phyloP scores from a whole-genome alignment of 2,797 vertebrate genomes.

The Muraenolepis orangiensis region DNA sequence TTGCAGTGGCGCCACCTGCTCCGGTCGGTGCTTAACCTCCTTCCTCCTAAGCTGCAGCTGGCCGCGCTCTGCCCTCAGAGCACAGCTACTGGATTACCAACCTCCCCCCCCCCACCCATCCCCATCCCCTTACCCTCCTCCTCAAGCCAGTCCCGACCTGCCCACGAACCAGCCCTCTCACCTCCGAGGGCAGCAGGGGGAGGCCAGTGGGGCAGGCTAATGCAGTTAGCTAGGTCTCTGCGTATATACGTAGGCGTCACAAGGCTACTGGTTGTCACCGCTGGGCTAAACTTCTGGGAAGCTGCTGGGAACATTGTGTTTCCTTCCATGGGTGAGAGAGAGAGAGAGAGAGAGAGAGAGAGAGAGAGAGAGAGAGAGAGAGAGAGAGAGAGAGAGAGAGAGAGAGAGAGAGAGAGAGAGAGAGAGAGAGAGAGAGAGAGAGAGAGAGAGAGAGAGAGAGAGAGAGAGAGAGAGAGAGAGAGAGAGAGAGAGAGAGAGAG shows the following conservation, averaged over 20 bases:
- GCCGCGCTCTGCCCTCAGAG: conserved; percentile 37
- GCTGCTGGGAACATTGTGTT: no score
- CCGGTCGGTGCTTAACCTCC: conserved; percentile 35
- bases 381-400: no score
- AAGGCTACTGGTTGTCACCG: no score
- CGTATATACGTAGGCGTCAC: not conserved
- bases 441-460: no score
- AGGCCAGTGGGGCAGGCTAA: not conserved
- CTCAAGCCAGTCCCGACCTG: conserved; percentile 28
- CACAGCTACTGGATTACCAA: conserved; percentile 53
- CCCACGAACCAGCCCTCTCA: conserved; percentile 13
- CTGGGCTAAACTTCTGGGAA: not conserved
- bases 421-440: no score
- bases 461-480: no score
- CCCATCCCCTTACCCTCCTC: not conserved
- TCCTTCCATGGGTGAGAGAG: no score
- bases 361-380: no score
- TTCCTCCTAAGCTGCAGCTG: conserved; percentile 46
- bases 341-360: no score
- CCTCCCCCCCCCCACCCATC: conserved; percentile 9
- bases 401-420: no score
- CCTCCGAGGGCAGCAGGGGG: conserved; percentile 24
- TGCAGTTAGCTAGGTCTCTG: not conserved
- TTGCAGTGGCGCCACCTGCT: not conserved
- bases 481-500: no score